Base-by-base conservation (phyloP, 2,113 vertebrate species). In the Epinephelus fuscoguttatus region DNA sequence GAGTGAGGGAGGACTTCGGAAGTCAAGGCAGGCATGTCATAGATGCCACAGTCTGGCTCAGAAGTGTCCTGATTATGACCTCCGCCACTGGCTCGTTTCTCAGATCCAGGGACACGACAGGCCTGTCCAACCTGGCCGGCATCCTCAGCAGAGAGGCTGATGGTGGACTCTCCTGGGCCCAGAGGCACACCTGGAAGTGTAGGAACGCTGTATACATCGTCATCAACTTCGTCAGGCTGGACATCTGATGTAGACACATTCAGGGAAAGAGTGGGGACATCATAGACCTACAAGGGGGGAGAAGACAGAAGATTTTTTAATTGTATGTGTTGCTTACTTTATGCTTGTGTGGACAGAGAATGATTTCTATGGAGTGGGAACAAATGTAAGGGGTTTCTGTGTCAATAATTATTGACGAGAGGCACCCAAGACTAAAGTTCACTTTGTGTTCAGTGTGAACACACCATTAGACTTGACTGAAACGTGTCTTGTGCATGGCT, bases 21-120 rank as follows among this genome's bases (percentile, higher is more conserved):
- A 10, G 86, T 92, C 70, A 96, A 90, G 23, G 97, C 93, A 0
- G 97, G 97, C 91, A 97, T 96, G n/a, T 97, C 97, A 0, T 97
- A 97, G 86, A 97, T 96, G 82, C 95, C 96, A 23, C 96, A 95
- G 1, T 96, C 96, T 0, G 75, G 76, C 25, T 96, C 84, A 1
- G 84, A 88, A 2, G 86, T 70, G 64, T 93, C 78, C 59, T 85
- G 77, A 78, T 73, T 81, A 15, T 87, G 53, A 70, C 86, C 52
- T 11, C 82, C 87, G 1, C 67, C 1, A 13, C 80, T 84, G 21
- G 68, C 80, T 30, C 86, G 83, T 49, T 92, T 95, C 59, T 94
- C 93, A 18, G 19, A 86, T 88, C 92, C 95, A 0, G 95, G 92
- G 63, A 94, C 33, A 0, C 88, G 82, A 25, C 87, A 90, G 52